Evolutionary conservation across 2,797 vertebrate genomes (phyloP).

Genomic region (Pangasius djambal): DNA sequence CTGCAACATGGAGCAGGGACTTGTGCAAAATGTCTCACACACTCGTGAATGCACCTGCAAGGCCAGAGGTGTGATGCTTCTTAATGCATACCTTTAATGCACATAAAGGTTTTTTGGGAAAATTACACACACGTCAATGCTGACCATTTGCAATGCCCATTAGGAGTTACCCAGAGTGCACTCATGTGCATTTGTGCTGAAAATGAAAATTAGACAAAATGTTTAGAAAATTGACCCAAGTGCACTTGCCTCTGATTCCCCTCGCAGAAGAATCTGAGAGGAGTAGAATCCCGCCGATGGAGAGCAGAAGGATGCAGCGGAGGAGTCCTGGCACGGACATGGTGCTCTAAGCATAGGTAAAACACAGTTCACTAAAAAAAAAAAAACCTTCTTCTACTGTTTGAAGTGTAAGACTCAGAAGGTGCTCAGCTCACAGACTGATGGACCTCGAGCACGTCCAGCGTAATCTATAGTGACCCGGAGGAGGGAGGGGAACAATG

Average conservation of each 20-base stretch:
- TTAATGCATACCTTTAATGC: not conserved
- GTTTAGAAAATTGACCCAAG: not conserved
- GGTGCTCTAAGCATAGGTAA: slow-evolving; percentile 32
- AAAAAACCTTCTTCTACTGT: not conserved
- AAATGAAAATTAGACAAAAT: not conserved
- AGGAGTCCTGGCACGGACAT: slow-evolving; percentile 53
- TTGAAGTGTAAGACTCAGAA: slow-evolving; percentile 22
- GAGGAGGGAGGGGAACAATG: slow-evolving; percentile 65
- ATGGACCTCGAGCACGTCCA: slow-evolving; percentile 50
- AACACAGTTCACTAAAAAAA: slow-evolving; percentile 2
- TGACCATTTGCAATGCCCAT: not conserved
- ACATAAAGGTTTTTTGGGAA: not conserved
- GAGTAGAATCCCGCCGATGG: slow-evolving; percentile 59
- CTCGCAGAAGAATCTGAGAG: slow-evolving; percentile 53
- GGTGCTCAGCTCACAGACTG: slow-evolving; percentile 55
- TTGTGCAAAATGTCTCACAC: not conserved
- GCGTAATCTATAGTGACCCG: slow-evolving; percentile 67
- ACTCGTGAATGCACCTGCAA: slow-evolving; percentile 20
- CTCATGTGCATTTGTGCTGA: not conserved
- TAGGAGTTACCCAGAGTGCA: not conserved
- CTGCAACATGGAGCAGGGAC: not conserved
- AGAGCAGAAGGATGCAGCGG: slow-evolving; percentile 50
- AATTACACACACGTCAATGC: not conserved
- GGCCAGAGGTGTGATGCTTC: not conserved
- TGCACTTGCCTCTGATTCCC: slow-evolving; percentile 65